Base-by-base conservation (phyloP, 2,888 invertebrate species). In the Volucella inflata region DNA sequence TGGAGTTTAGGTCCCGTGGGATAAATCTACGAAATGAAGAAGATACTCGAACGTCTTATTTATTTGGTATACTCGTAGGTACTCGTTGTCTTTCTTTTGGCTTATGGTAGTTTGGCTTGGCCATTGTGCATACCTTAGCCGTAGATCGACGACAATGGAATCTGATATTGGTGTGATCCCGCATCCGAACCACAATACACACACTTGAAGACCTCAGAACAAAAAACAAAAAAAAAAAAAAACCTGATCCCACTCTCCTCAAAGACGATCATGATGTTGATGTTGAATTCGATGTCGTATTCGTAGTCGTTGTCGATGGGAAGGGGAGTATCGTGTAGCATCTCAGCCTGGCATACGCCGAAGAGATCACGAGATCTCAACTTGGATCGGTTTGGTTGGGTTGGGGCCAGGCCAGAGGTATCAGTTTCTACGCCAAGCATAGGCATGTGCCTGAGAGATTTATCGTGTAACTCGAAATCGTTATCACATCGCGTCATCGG, bases 401-500 rank as follows among this genome's bases (percentile, higher is more conserved):
- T 30, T 30, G 30, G 30, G 30, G 30, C 30, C 30, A 30, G 30
- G 53, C 46, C 46, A 44, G 46, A 17, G 44, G 79, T 76, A 74
- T 77, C 85, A 72, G 57, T 81, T 72, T 64, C 72, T 77, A 46
- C 53, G 62, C 67, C 71, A 36, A 57, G 68, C 67, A 76, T 50
- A 77, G 85, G 85, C 85, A 81, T 85, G 85, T 85, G 85, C 85
- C 85, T 85, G 85, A 71, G 81, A 81, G 85, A 81, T 81, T 81
- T 85, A 81, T 85, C 68, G 68, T 81, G 71, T 57, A 72, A 68
- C 72, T 72, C 40, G 50, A 46, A 81, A 71, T 70, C 36, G 81
- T 81, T 81, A 85, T 85, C 81, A 21, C 60, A 81, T 68, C 62
- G 76, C 68, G 81, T 77, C 76, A 85, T 81, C 81, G 53, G 48